These are phyloP conservation scores for Cricetomys ansorgei DNA, from an alignment of 2,113 vertebrate species.

Conservation along the genomic window DNA sequence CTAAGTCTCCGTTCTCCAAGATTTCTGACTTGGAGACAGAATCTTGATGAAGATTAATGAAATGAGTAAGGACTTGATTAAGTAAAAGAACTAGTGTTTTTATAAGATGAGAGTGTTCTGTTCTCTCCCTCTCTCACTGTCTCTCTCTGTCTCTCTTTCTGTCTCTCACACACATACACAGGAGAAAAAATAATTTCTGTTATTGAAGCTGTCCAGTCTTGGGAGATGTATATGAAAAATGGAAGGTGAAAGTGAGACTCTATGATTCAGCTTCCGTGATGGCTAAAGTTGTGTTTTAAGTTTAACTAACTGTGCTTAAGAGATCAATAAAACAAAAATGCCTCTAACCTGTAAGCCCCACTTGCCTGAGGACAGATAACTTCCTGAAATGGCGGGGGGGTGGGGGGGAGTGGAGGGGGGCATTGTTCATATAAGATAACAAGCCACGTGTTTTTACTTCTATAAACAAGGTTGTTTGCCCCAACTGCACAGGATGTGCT, in stretches of 20 bases:
- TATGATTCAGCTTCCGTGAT: too few species aligned
- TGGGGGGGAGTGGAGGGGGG: too few species aligned
- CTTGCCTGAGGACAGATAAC: too few species aligned
- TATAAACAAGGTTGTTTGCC: too few species aligned
- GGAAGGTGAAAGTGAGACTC: neutral
- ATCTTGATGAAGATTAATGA: neutral
- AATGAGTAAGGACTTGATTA: neutral
- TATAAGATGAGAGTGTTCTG: neutral
- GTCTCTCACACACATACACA: neutral
- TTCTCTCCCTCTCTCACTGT: neutral
- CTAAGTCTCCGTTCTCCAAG: neutral
- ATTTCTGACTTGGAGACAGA: neutral
- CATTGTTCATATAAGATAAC: too few species aligned
- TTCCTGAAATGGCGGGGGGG: too few species aligned
- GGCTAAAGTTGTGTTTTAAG: too few species aligned
- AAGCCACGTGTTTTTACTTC: too few species aligned
- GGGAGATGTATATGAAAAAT: neutral
- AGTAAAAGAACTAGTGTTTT: neutral
- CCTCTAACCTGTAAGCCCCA: too few species aligned
- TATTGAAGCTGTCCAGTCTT: neutral
- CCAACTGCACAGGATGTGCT: too few species aligned
- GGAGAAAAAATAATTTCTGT: neutral
- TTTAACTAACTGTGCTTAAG: too few species aligned
- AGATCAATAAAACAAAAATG: too few species aligned
- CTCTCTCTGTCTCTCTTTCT: neutral